Evolutionary conservation across 1,140 invertebrate genomes (phyloP).

Genomic region (Calycopis cecrops): DNA sequence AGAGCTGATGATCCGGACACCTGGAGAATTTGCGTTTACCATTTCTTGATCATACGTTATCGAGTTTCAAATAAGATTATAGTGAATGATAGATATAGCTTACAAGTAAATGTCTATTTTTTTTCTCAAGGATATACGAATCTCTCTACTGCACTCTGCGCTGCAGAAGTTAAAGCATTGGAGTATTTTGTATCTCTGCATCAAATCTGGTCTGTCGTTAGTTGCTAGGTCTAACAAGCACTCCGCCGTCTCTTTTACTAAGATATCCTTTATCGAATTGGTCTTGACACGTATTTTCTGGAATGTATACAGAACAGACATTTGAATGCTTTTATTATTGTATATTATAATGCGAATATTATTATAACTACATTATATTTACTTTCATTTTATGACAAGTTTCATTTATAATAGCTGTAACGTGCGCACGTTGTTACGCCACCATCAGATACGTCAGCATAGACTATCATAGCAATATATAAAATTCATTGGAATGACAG

Average conservation of each 20-base stretch:
- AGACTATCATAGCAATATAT: too few relatives aligned
- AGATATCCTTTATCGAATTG: constrained; percentile 26
- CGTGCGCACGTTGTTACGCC: too few relatives aligned
- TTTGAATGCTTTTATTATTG: too few relatives aligned
- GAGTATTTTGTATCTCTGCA: constrained; percentile 41
- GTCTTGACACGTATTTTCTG: constrained; percentile 46
- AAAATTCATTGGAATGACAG: too few relatives aligned
- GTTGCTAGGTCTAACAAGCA: constrained; percentile 43
- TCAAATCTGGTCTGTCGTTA: constrained; percentile 23
- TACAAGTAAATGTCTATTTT: constrained; percentile 46
- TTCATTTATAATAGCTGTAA: too few relatives aligned
- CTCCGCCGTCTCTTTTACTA: constrained; percentile 43
- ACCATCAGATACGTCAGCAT: too few relatives aligned
- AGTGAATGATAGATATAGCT: constrained; percentile 23
- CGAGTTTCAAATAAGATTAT: neutral
- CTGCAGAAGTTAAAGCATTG: constrained; percentile 40
- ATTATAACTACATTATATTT: too few relatives aligned
- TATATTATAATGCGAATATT: too few relatives aligned
- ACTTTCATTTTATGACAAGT: too few relatives aligned
- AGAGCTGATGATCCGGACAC: too few relatives aligned
- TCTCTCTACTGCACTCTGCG: constrained; percentile 37
- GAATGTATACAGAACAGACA: too few relatives aligned
- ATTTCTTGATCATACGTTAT: too few relatives aligned
- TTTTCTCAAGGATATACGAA: constrained; percentile 35
- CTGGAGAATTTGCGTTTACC: neutral